Evolutionary conservation across 2,113 vertebrate genomes (phyloP).

Genomic region (Pseudois nayaur): DNA sequence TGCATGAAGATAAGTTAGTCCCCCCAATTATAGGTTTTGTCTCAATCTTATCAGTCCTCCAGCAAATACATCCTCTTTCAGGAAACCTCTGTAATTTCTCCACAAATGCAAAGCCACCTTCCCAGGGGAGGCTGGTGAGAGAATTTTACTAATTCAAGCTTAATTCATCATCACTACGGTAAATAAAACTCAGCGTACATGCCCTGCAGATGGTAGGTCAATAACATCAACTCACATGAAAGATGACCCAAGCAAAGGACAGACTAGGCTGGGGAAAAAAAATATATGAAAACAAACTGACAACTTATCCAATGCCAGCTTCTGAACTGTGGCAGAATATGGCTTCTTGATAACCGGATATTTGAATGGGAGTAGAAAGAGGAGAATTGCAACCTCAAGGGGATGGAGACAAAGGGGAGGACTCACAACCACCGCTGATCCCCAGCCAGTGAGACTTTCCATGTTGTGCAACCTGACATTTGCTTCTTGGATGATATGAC

Average conservation of each 20-base stretch:
- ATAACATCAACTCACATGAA: constrained; percentile 40
- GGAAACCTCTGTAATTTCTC: neutral
- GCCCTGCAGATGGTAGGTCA: constrained; percentile 23
- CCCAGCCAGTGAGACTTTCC: neutral
- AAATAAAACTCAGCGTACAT: constrained; percentile 10
- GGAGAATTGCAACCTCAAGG: neutral
- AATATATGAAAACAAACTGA: neutral
- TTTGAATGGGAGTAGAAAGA: neutral
- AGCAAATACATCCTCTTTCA: neutral
- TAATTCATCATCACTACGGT: constrained; percentile 54
- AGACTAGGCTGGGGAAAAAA: neutral
- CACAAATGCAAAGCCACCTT: constrained; percentile 17
- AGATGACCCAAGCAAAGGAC: neutral
- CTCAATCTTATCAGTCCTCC: neutral
- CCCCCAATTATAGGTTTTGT: neutral
- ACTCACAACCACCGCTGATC: neutral
- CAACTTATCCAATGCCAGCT: neutral
- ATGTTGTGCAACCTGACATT: neutral
- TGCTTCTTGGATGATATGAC: neutral
- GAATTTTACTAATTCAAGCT: constrained; percentile 15
- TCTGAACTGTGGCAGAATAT: neutral
- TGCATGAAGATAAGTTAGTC: neutral
- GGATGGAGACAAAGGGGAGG: neutral
- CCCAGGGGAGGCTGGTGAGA: neutral
- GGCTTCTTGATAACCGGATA: neutral